Base-by-base conservation (phyloP, 1,140 invertebrate species). In the Ganaspis sp. region DNA sequence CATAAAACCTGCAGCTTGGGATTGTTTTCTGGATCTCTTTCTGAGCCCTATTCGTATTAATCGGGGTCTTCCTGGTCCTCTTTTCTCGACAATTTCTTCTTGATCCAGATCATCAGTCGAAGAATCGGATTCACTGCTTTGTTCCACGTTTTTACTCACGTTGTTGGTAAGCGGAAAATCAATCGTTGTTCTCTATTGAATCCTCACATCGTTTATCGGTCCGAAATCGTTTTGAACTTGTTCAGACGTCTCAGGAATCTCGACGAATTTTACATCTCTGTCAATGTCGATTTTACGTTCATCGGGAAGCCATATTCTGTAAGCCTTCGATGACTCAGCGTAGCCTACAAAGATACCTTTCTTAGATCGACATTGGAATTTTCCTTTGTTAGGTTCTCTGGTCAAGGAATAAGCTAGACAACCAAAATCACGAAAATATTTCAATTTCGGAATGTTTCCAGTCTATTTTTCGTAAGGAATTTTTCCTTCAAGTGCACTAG, bases 341-440 rank as follows among this genome's bases (percentile, higher is more conserved):
- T 83, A 83, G 9, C 82, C 82, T 15, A 85, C 69, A 53, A 85
- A 74, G 34, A 77, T 79, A 19, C 80, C 75, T 73, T 85, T 73
- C 19, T 54, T 72, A n/a, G 76, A 34, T 74, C 76, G 75, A 37
- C 29, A 38, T 4, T 42, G 37, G 17, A 75, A 75, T 70, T 73
- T 77, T 17, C 45, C 37, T 34, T 73, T 72, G 42, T 49, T 69
- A 9, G 37, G 54, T 1, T n/a, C 26, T 73, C 49, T 49, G 40
- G 64, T 23, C 15, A 72, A 29, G 0, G 69, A 37, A 54, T 17
- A 70, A 1, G 19, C 76, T 64, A 34, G 69, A 17, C 26, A 23
- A 0, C 71, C 76, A 29, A 73, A 77, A 0, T 40, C 37, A 15
- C 64, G 53, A 11, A 77, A 11, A 49, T 73, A 17, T 15, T 29